Conservation (phyloP, 2,797 vertebrate species). For the Gymnothorax reevesii region DNA sequence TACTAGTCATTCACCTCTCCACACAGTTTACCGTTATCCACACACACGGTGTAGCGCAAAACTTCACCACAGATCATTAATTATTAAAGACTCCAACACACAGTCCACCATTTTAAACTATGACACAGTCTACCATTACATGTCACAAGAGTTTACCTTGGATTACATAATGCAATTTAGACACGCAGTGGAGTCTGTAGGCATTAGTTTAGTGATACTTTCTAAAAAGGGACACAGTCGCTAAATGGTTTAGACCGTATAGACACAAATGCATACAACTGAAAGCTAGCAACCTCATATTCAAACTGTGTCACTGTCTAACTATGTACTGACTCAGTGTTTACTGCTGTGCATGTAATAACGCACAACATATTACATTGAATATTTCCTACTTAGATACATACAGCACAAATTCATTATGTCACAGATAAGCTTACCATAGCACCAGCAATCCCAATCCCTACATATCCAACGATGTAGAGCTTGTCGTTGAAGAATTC, state of each 20-base stretch:
- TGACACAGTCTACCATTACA: neutral
- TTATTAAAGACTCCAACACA: neutral
- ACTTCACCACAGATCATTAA: too few species aligned
- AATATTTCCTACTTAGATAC: neutral
- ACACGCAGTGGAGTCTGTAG: too few species aligned
- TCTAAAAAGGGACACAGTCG: too few species aligned
- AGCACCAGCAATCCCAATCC: constrained; percentile 85
- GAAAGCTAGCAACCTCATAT: neutral
- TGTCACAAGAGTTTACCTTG: too few species aligned
- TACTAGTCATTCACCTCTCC: neutral
- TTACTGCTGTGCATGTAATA: neutral
- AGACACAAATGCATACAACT: neutral
- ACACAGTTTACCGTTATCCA: neutral
- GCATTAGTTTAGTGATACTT: too few species aligned
- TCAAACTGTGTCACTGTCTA: too few species aligned
- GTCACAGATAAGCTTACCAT: constrained; percentile 78
- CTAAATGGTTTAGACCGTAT: neutral
- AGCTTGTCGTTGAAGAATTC: constrained; percentile 82
- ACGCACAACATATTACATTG: neutral
- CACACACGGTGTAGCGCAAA: neutral
- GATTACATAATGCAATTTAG: too few species aligned
- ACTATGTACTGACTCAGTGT: too few species aligned
- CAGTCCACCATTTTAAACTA: too few species aligned
- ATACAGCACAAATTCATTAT: neutral
- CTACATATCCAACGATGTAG: constrained; percentile 86